Evolutionary conservation across 2,888 invertebrate species (phyloP), one percentile per base, ranked within the genome.

Genomic region (Seira ritae): DNA sequence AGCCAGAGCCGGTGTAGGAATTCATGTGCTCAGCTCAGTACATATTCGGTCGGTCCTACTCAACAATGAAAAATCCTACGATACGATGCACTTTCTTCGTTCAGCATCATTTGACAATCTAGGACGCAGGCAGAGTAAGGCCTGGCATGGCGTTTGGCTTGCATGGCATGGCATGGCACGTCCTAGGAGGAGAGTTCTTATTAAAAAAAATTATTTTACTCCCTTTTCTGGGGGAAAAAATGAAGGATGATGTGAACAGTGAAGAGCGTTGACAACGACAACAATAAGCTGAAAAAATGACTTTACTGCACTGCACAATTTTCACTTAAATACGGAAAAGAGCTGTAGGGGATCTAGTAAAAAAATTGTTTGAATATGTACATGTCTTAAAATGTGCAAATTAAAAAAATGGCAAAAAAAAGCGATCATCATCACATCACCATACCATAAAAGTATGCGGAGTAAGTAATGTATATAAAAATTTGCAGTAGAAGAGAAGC

Each of bases 51-150:
- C 2, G 4, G 10, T 65, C 20, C 2, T 17, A 19, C 23, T 37
- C n/a, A 31, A 23, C 12, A 68, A 37, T 74, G 65, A 66, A 62
- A 50, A 62, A 50, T 65, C n/a, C 17, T n/a, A 10, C 12, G 68
- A 68, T 65, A 42, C 20, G 23, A 17, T 19, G 19, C 31, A 31
- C 65, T 31, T 19, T 37, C 17, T 10, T 62, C 55, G 76, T 81
- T 81, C 81, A 71, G 81, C 81, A 81, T 81, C 81, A 81, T 81
- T 81, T 81, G 81, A 71, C 68, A 76, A 81, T 81, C 76, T 81
- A 81, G 81, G 81, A 19, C 76, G 62, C 46, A 65, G 60, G 17
- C 10, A 65, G 65, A 65, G 19, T 6, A 17, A 17, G 65, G 20
- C 65, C 8, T 10, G 20, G 65, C 65, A 65, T 19, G 19, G 17